Base-by-base conservation (phyloP, 1,140 invertebrate genomes). In the Episyrphus balteatus region DNA sequence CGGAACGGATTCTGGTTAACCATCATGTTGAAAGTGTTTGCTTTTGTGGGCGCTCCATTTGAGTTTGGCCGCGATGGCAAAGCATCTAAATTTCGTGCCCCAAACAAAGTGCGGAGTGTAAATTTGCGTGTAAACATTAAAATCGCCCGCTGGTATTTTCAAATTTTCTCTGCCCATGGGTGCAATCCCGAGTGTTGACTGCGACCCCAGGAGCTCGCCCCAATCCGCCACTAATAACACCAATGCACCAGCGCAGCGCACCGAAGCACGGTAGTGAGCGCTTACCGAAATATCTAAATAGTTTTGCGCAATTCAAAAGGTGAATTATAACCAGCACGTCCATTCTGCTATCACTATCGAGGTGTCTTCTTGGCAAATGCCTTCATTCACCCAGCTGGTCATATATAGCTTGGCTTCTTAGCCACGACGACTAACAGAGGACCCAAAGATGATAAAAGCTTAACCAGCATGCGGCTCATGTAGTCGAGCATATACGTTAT, bases 111-210 rank as follows among this genome's bases (percentile, higher is more conserved):
- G 36, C 19, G 12, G 40, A 21, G 40, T 42, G 40, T 42, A 42
- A 42, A 42, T 42, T 42, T 42, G 40, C 40, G 40, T 42, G 40
- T 42, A 42, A 42, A 42, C 40, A 42, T 42, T 13, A 5, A 42
- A 42, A 42, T 42, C 40, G 40, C 40, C 40, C 19, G 40, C 40
- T 42, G 40, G 19, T 18, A 42, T 42, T 42, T 42, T 42, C 40
- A 42, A 42, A 42, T 42, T 42, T 42, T 21, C 19, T 21, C 40
- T 26, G 21, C 21, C 21, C 21, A 26, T 26, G 21, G 21, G 21
- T 26, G 21, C 21, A 26, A 26, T 26, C 21, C 21, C 8, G 21
- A 26, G 21, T 26, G 21, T 26, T 26, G 21, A 26, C 21, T 26
- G 21, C 21, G 21, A 26, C 21, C 21, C 21, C 21, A 26, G 21